Evolutionary conservation across 2,113 vertebrate genomes (phyloP).

Genomic region (Arizona elegans): DNA sequence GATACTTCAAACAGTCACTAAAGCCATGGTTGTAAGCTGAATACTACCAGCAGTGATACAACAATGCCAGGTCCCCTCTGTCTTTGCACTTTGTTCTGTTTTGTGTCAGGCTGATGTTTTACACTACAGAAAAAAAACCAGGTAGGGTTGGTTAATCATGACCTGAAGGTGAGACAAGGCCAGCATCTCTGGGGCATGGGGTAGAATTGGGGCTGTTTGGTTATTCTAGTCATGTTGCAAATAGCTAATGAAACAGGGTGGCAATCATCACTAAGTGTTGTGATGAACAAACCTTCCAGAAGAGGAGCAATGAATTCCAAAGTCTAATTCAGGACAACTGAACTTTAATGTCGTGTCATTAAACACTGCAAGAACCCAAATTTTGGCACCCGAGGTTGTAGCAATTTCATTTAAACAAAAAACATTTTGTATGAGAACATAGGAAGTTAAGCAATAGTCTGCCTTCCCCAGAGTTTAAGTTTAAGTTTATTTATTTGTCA

Average conservation of each 20-base stretch:
- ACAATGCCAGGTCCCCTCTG: neutral
- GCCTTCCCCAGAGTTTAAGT: neutral
- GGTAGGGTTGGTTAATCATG: neutral
- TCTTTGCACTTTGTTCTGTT: neutral
- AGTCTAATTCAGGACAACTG: neutral
- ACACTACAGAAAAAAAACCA: neutral
- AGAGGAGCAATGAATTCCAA: neutral
- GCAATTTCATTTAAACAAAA: neutral
- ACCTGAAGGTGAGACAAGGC: neutral
- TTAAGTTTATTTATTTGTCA: too few species aligned
- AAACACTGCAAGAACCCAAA: constrained; percentile 8
- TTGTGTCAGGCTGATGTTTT: neutral
- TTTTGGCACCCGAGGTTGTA: neutral
- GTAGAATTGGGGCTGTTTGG: neutral
- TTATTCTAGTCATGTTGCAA: neutral
- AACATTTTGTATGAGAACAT: neutral
- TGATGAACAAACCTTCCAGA: neutral
- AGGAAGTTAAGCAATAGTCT: neutral
- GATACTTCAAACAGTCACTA: neutral
- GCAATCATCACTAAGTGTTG: neutral
- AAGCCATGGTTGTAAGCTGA: neutral
- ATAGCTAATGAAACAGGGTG: neutral
- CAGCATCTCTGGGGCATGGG: neutral
- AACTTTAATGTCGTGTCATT: neutral
- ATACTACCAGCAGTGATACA: neutral